phyloP scores from a whole-genome alignment of 2,888 invertebrate species.

The Dicyrtoma fusca region DNA sequence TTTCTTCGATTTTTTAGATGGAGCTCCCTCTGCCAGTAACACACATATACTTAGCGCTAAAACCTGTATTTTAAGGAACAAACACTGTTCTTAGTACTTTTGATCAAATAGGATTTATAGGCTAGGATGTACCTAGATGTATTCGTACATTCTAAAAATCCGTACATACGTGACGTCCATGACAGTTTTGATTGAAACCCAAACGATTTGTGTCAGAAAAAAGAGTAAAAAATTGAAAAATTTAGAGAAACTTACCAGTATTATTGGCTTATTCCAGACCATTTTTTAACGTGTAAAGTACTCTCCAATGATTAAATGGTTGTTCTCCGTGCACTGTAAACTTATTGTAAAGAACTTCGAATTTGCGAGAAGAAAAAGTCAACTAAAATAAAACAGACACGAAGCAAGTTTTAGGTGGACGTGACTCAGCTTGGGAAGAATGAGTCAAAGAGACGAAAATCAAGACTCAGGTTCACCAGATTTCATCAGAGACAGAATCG shows the following conservation, averaged over 20 bases:
- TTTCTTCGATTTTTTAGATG: conserved; percentile 25
- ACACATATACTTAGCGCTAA: conserved; percentile 22
- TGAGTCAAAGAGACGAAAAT: conserved; percentile 16
- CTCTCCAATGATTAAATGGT: neutral
- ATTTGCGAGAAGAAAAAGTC: neutral
- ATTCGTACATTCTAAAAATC: neutral
- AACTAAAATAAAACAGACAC: neutral
- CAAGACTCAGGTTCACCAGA: conserved; percentile 21
- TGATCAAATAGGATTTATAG: no score
- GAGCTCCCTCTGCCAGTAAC: conserved; percentile 20
- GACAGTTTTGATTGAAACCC: neutral
- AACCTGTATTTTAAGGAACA: neutral
- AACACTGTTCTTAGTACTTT: no score
- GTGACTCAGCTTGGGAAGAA: conserved; percentile 8
- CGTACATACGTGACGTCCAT: neutral
- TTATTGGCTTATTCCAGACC: conserved; percentile 30
- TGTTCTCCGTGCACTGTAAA: conserved; percentile 11
- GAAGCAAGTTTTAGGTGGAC: conserved; percentile 1
- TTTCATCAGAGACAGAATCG: conserved; percentile 4
- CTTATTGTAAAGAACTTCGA: conserved; percentile 23
- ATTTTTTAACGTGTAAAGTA: conserved; percentile 16
- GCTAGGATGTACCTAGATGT: neutral
- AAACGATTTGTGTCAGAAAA: neutral
- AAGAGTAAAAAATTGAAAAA: neutral
- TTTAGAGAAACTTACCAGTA: conserved; percentile 22